Evolutionary conservation across 1,140 invertebrate species (phyloP).

Genomic region (Arctopsyche grandis): DNA sequence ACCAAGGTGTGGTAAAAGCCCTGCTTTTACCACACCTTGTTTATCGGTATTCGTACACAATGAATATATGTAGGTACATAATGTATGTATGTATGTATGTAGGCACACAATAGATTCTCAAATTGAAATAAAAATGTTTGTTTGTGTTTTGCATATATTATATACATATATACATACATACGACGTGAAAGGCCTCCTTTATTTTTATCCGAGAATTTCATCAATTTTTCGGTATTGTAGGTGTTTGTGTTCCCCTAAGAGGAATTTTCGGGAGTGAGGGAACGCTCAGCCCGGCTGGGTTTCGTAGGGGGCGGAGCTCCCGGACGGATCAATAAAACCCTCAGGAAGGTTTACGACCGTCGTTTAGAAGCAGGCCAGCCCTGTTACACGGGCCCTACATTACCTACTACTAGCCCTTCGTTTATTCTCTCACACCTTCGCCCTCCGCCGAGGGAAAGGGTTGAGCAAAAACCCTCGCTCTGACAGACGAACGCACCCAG

Average conservation of each 20-base stretch:
- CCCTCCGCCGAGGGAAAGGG: not conserved
- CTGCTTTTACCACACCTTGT: no score
- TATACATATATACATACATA: no score
- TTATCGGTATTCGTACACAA: no score
- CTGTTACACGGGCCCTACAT: not conserved
- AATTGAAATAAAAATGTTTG: no score
- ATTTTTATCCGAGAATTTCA: not conserved
- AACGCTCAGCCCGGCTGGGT: not conserved
- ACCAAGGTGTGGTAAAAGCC: no score
- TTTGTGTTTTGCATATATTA: no score
- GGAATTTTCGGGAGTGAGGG: not conserved
- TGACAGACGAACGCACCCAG: no score
- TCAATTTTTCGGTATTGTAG: not conserved
- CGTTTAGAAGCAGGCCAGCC: slow-evolving; percentile 14
- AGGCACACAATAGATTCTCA: no score
- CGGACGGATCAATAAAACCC: slow-evolving; percentile 38
- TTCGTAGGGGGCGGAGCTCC: slow-evolving; percentile 29
- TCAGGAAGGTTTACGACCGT: slow-evolving; percentile 37
- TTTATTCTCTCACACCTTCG: not conserved
- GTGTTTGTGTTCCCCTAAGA: not conserved
- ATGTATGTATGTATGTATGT: no score
- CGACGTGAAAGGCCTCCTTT: not conserved
- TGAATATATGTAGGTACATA: no score
- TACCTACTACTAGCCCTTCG: not conserved
- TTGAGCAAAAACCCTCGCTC: not conserved